These are phyloP conservation scores for Labia minor DNA, from an alignment of 2,888 invertebrate species.

Conservation along the genomic window DNA sequence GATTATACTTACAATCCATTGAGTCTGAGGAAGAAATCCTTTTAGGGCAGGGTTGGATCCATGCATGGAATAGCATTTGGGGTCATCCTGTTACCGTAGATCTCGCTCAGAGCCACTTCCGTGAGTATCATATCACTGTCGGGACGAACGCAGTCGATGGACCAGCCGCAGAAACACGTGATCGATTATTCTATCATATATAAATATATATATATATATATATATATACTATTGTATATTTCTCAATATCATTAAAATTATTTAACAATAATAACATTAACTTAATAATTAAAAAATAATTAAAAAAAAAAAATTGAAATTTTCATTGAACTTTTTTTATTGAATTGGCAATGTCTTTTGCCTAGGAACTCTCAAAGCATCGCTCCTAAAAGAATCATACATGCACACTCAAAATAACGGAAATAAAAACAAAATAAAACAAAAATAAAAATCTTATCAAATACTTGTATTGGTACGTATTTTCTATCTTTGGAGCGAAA, in stretches of 20 bases:
- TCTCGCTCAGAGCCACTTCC: not conserved
- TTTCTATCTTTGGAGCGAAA: not conserved
- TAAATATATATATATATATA: not conserved
- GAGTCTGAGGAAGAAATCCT: not conserved
- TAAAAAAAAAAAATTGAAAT: not conserved
- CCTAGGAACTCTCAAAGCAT: conserved; percentile 6
- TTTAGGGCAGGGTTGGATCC: not conserved
- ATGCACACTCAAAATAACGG: conserved; percentile 13
- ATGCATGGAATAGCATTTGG: not conserved
- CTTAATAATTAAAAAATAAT: not conserved
- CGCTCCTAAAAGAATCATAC: conserved; percentile 3
- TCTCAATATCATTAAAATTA: not conserved
- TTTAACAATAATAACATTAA: not conserved
- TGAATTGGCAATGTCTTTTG: conserved; percentile 7
- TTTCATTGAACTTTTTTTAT: not conserved
- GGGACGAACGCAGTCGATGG: conserved; percentile 13
- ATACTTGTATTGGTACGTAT: conserved; percentile 1
- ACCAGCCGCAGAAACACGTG: conserved; percentile 13
- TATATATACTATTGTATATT: not conserved
- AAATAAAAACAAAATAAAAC: not conserved
- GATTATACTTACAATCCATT: no score
- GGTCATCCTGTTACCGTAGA: not conserved
- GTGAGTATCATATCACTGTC: not conserved
- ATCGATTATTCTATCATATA: not conserved
- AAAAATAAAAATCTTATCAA: not conserved